Conservation (phyloP, 2,113 vertebrate genomes). For the Cisticola juncidis region DNA sequence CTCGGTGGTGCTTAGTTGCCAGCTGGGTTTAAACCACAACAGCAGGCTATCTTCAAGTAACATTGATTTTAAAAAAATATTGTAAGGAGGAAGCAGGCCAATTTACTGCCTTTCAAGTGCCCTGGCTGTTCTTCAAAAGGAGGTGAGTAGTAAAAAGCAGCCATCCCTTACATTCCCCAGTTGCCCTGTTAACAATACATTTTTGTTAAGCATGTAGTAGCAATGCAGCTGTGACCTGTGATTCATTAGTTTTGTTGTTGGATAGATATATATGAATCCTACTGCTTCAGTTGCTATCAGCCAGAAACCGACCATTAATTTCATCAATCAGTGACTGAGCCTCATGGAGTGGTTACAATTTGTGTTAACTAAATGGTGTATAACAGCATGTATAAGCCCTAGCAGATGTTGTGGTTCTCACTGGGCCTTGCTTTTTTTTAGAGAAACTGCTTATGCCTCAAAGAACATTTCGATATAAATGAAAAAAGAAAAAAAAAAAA, state of each 20-base stretch:
- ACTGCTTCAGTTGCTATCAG: not conserved
- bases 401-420: not conserved
- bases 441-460: not conserved
- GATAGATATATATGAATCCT: not conserved
- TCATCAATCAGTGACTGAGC: not conserved
- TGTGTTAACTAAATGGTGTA: not conserved
- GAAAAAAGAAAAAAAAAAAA: not conserved
- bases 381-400: not conserved
- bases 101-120: not conserved
- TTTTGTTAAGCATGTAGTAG: not conserved
- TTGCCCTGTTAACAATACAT: not conserved
- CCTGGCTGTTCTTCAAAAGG: not conserved
- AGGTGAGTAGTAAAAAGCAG: not conserved
- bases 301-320: not conserved
- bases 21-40: not conserved
- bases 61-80: not conserved
- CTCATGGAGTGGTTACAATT: not conserved
- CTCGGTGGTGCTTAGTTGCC: not conserved
- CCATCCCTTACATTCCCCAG: accelerated
- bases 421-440: not conserved
- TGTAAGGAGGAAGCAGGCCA: not conserved
- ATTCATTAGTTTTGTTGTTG: not conserved
- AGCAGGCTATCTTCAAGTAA: not conserved
- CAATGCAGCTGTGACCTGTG: not conserved
- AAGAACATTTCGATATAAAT: not conserved